These are phyloP conservation scores for Rhinolophus ferrumequinum DNA, from an alignment of 2,113 vertebrate genomes.

Conservation along the genomic window DNA sequence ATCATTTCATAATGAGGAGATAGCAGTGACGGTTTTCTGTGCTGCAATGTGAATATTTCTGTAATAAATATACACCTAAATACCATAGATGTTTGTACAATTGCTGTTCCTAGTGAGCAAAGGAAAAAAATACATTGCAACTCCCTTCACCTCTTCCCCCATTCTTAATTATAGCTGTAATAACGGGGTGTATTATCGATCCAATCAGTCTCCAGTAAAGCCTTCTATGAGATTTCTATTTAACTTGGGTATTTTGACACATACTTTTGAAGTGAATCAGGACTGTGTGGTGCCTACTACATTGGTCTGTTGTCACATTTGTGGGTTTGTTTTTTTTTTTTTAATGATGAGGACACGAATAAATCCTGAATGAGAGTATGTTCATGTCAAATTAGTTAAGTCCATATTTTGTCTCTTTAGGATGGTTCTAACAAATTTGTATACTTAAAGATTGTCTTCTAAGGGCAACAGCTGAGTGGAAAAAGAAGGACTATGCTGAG, in stretches of 20 bases:
- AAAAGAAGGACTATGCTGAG: neutral
- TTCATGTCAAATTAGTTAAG: neutral
- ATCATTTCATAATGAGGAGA: slow-evolving; percentile 27
- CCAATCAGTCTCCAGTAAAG: neutral
- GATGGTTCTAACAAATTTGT: neutral
- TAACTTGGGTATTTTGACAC: neutral
- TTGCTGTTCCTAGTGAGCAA: neutral
- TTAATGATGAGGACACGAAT: neutral
- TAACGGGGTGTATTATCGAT: neutral
- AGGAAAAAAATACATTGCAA: neutral
- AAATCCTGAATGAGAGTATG: neutral
- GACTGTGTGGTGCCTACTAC: neutral
- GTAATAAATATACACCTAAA: slow-evolving; percentile 8
- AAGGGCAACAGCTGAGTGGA: neutral
- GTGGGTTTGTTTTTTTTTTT: neutral
- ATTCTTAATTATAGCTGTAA: neutral
- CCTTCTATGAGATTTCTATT: neutral
- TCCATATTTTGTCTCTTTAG: neutral
- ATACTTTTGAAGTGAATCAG: neutral
- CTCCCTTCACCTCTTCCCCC: neutral
- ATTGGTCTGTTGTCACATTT: neutral
- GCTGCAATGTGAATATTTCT: neutral
- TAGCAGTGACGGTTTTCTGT: neutral
- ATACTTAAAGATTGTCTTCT: neutral
- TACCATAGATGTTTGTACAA: slow-evolving; percentile 14